Base-by-base conservation (phyloP, 2,113 vertebrate species). In the Fulmarus glacialis region DNA sequence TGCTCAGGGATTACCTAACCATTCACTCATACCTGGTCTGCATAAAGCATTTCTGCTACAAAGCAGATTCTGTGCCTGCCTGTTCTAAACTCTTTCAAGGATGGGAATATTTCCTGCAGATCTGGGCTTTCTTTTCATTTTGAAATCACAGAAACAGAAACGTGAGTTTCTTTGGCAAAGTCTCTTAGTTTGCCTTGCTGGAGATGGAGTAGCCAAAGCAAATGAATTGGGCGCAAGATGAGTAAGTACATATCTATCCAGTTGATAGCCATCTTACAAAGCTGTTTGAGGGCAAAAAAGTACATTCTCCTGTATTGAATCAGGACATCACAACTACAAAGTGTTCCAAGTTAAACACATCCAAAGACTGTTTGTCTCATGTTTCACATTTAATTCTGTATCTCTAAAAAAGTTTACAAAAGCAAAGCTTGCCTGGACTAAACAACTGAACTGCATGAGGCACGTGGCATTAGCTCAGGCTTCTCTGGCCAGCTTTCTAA, bases 331-430 rank as follows among this genome's bases (percentile, higher is more conserved):
- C 70, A 87, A 62, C 74, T 91, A 48, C 47, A 73, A 82, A 86
- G 70, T 79, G 94, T 89, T 95, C 90, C 93, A 96, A 96, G 92
- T 77, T 64, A 97, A 96, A 97, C 94, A 97, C 73, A 70, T 96
- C 75, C 85, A 83, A 82, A 94, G 97, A 67, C 85, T 95, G 91
- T 84, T 93, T 74, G 86, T 93, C 94, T 97, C 91, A 62, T 91
- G 94, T 97, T 97, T 94, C 93, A 85, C 73, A 81, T 96, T 97
- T 97, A 96, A 95, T 95, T 95, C 89, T 89, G 58, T 91, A 96
- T 94, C 82, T 95, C 90, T 70, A 68, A 96, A 94, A 83, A 84
- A 82, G 97, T 97, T 95, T 96, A 96, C 92, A 93, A 97, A 95
- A 93, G 95, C 82, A 92, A 95, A 96, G 83, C 91, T 93, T 81